These are phyloP conservation scores for Dolichoris vasculosae DNA, from an alignment of 1,140 invertebrate genomes.

Conservation along the genomic window DNA sequence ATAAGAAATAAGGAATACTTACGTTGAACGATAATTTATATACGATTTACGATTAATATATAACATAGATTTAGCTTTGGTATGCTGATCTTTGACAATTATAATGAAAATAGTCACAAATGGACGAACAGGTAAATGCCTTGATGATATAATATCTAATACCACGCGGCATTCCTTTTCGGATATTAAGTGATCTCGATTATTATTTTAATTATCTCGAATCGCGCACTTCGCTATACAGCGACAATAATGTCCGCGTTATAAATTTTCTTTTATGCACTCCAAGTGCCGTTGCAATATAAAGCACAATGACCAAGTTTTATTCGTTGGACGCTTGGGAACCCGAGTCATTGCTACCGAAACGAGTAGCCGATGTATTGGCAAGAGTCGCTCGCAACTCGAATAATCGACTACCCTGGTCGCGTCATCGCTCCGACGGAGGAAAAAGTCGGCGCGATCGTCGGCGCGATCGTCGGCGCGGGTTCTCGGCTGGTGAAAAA, in stretches of 20 bases:
- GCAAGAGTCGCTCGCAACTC: background rate
- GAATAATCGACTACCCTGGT: background rate
- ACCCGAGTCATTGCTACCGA: too few relatives aligned
- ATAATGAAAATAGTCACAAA: too few relatives aligned
- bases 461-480: too few relatives aligned
- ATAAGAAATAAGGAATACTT: too few relatives aligned
- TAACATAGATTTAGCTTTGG: too few relatives aligned
- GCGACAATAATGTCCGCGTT: background rate
- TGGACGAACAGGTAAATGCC: too few relatives aligned
- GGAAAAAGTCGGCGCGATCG: background rate
- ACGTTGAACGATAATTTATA: too few relatives aligned
- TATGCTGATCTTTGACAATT: too few relatives aligned
- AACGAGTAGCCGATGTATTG: background rate
- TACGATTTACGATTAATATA: too few relatives aligned
- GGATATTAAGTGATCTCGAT: background rate
- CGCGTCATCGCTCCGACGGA: background rate
- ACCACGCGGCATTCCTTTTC: background rate
- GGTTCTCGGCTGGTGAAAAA: too few relatives aligned
- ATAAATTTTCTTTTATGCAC: background rate
- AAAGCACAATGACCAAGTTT: background rate
- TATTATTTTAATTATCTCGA: background rate
- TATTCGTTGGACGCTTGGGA: background rate
- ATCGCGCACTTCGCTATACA: background rate
- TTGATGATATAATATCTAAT: background rate
- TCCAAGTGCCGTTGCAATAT: background rate